These are phyloP conservation scores for Sigmodon hispidus DNA, from an alignment of 2,113 vertebrate species.

Conservation along the genomic window DNA sequence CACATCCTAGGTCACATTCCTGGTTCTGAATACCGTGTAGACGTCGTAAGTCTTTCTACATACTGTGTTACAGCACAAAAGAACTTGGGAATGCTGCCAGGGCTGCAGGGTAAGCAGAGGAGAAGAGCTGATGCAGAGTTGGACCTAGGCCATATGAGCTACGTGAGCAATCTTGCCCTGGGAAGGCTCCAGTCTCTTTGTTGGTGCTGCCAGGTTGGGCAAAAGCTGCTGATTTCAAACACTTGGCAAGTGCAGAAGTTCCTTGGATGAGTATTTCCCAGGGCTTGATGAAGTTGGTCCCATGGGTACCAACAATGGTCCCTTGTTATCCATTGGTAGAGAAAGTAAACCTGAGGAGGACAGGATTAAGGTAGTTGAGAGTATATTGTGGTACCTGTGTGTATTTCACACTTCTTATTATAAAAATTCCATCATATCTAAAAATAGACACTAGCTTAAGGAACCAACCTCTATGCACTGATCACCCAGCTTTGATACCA, in stretches of 20 bases:
- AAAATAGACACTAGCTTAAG: neutral
- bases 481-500: neutral
- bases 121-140: neutral
- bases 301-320: neutral
- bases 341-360: neutral
- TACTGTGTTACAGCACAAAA: neutral
- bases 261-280: neutral
- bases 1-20: neutral
- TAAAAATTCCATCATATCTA: constrained; percentile 50
- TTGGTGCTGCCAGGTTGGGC: neutral
- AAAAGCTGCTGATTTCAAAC: neutral
- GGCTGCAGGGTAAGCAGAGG: neutral
- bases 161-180: neutral
- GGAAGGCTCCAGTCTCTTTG: neutral
- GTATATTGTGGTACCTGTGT: neutral
- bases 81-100: neutral
- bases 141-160: neutral
- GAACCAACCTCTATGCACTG: neutral
- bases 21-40: neutral
- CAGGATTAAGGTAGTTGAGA: neutral
- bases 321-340: neutral
- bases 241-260: neutral
- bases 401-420: neutral
- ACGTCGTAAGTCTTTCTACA: neutral
- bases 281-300: neutral